Evolutionary conservation across 2,113 vertebrate genomes (phyloP).

Genomic region (Cephalopholis sonnerati): DNA sequence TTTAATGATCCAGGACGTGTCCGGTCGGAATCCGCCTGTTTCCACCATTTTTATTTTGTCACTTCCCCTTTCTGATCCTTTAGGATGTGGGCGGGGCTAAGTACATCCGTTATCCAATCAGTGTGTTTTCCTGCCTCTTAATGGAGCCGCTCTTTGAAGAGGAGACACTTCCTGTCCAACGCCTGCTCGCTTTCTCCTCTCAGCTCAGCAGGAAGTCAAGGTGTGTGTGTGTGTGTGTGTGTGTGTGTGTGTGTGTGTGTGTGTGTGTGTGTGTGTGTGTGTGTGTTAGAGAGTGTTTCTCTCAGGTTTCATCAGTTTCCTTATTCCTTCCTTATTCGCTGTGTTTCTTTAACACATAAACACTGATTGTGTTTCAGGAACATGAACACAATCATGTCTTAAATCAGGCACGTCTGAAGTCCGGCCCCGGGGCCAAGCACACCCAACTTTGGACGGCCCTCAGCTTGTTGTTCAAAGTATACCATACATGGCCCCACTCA

Average conservation of each 20-base stretch:
- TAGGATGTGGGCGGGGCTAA: constrained; percentile 31
- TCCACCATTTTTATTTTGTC: neutral
- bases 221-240: constrained; percentile 22
- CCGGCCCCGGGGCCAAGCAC: too few relatives aligned
- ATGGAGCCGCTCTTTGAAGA: constrained; percentile 42
- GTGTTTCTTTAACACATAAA: too few relatives aligned
- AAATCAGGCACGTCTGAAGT: too few relatives aligned
- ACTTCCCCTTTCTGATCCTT: neutral
- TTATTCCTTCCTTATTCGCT: too few relatives aligned
- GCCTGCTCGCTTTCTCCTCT: constrained; percentile 19
- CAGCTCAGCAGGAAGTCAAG: constrained; percentile 4
- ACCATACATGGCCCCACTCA: too few relatives aligned
- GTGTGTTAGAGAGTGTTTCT: too few relatives aligned
- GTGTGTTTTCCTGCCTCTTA: constrained; percentile 49
- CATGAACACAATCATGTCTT: too few relatives aligned
- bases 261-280: neutral
- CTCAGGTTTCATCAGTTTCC: too few relatives aligned
- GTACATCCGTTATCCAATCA: constrained; percentile 59
- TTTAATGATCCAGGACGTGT: too few relatives aligned
- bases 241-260: constrained; percentile 12
- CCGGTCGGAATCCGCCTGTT: neutral
- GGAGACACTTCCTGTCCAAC: constrained; percentile 48
- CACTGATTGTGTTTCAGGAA: too few relatives aligned
- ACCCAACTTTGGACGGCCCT: too few relatives aligned
- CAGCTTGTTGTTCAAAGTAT: too few relatives aligned